Conservation (phyloP, 2,113 vertebrate species). For the human (Homo sapiens) region DNA sequence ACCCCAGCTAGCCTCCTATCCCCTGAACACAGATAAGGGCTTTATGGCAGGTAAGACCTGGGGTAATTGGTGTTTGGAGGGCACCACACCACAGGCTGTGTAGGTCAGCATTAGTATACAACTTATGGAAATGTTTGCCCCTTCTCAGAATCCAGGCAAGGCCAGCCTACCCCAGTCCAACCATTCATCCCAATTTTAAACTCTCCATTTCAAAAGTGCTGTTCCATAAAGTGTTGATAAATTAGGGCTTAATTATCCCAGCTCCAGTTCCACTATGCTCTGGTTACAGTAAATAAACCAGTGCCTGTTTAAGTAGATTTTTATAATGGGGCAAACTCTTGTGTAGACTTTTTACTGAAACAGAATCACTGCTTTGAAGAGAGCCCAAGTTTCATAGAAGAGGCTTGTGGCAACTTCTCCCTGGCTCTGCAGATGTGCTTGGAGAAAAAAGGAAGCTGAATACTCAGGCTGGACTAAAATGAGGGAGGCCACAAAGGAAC, state of each 20-base stretch:
- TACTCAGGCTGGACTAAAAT: background rate
- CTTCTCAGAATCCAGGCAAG: background rate
- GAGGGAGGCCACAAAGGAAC: background rate
- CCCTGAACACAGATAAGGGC: background rate
- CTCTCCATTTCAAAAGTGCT: background rate
- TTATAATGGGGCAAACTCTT: background rate
- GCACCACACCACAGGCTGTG: background rate
- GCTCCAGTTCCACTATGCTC: background rate
- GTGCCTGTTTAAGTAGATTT: background rate
- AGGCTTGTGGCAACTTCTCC: background rate
- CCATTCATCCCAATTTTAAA: background rate
- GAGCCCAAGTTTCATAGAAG: background rate
- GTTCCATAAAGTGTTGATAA: background rate
- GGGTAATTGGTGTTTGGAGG: background rate
- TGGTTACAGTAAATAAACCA: constrained; percentile 27
- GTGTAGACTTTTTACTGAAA: background rate
- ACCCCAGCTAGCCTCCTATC: background rate
- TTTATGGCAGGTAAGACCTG: background rate
- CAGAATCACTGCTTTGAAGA: background rate
- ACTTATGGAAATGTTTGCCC: background rate
- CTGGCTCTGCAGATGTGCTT: background rate
- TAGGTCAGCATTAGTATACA: background rate
- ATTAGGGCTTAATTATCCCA: constrained; percentile 19
- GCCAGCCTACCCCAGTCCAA: background rate
- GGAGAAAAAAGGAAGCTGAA: background rate